phyloP scores from a whole-genome alignment of 2,113 vertebrate genomes.

The Cariama cristata region DNA sequence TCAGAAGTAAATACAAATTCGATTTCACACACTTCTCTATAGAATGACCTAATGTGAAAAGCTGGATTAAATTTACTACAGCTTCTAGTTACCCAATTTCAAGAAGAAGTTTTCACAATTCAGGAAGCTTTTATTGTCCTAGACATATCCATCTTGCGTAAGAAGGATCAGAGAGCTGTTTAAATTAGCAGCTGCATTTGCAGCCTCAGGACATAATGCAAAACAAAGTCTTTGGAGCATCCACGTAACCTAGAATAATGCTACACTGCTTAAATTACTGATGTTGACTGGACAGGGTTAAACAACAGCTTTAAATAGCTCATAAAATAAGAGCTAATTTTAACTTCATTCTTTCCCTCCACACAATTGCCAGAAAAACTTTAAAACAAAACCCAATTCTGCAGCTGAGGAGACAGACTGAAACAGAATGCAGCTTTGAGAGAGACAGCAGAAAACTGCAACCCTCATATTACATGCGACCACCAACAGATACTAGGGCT shows the following conservation, averaged over 20 bases:
- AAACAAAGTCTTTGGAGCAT: neutral
- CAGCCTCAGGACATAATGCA: neutral
- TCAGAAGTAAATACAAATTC: neutral
- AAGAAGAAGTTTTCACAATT: neutral
- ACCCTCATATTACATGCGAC: neutral
- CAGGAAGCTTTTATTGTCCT: neutral
- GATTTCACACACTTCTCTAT: neutral
- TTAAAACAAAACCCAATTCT: neutral
- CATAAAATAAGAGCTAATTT: neutral
- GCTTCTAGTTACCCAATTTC: neutral
- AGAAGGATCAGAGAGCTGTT: constrained; percentile 11
- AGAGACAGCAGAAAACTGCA: neutral
- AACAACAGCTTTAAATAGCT: neutral
- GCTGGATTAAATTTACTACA: neutral
- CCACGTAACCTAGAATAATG: neutral
- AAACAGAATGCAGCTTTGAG: neutral
- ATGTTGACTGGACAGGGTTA: neutral
- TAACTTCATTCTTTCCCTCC: neutral
- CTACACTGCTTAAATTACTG: neutral
- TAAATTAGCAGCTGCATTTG: neutral
- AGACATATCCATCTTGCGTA: neutral
- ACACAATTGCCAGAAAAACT: neutral
- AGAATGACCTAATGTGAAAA: neutral
- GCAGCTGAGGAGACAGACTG: neutral
- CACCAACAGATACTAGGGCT: neutral